Evolutionary conservation across 2,888 invertebrate species (phyloP), one percentile per base, ranked within the genome.

Genomic region (Scaptomyza cyrtandrae): DNA sequence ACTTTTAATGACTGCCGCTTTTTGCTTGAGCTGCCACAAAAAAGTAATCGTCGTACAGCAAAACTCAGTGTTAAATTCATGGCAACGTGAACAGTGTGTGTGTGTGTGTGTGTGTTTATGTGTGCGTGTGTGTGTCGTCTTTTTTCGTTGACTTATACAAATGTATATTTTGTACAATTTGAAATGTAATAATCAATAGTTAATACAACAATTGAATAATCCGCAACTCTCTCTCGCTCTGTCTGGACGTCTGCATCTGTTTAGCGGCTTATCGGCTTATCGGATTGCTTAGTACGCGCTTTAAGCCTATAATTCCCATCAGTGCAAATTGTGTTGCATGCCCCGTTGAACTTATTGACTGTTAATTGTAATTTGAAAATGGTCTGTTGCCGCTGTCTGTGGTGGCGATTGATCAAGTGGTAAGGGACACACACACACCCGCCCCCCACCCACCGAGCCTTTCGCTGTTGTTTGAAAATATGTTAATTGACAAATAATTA

Each of bases 1-100:
- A 71, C 76, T 67, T 80, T 81, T 80, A 80, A 80, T 80, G 80
- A 75, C 65, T 75, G 56, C 66, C 72, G 71, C 74, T 56, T 56
- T 52, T 59, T 66, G 68, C 72, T 50, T 59, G 49, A 59, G 48
- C 60, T 65, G 57, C 74, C 60, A 69, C 75, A 49, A 63, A 66
- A 80, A 69, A 67, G 71, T 74, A 76, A 78, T 73, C 63, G 77
- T 62, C 61, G 29, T 54, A 43, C 53, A 16, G 19, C 72, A 29
- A 14, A 33, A 19, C 16, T 57, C 52, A 5, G 19, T 19, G 13
- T 11, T n/a, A 35, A n/a, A 50, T 35, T 33, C 49, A 19, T n/a
- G 24, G 24, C 10, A 33, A 31, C 19, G 4, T 19, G 3, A 31
- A 6, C 6, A 6, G 11, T 33, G 11, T 13, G 4, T n/a, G n/a